These are phyloP conservation scores for Drosophila gunungcola DNA, from an alignment of 1,140 invertebrate genomes.

Conservation along the genomic window DNA sequence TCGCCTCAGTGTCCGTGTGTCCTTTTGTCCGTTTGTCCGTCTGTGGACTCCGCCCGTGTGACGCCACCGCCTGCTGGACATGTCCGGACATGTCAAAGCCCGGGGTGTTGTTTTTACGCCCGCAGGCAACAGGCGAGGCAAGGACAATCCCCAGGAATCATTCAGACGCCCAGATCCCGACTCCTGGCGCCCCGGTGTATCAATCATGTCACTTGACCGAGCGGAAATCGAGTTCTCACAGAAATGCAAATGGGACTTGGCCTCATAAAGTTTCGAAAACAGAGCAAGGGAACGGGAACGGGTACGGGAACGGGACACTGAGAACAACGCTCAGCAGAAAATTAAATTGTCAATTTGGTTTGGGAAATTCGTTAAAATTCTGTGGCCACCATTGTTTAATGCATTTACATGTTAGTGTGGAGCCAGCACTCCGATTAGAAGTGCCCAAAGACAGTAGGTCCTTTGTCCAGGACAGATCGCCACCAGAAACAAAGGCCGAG, in stretches of 20 bases:
- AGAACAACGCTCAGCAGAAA: constrained; percentile 16
- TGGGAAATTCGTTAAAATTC: constrained; percentile 68
- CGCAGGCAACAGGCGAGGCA: constrained; percentile 19
- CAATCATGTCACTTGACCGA: constrained; percentile 79
- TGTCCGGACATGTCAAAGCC: constrained; percentile 28
- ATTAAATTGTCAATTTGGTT: constrained; percentile 52
- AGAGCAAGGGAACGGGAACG: not conserved
- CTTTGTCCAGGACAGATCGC: constrained; percentile 25
- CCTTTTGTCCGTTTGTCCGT: constrained; percentile 2
- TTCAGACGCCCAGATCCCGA: constrained; percentile 8
- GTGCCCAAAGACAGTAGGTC: constrained; percentile 20
- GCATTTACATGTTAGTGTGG: constrained; percentile 56
- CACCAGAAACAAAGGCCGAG: constrained; percentile 48
- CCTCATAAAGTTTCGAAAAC: constrained; percentile 36
- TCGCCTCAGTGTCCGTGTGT: not conserved
- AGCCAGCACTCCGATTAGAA: constrained; percentile 28
- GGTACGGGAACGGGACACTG: not conserved
- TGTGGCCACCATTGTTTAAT: constrained; percentile 58
- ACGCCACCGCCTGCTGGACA: constrained; percentile 28
- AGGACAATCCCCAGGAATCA: constrained; percentile 36
- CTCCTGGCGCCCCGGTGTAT: constrained; percentile 39
- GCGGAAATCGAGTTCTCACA: constrained; percentile 72
- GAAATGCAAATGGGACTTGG: constrained; percentile 44
- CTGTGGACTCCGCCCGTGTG: constrained; percentile 25
- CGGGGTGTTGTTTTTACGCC: constrained; percentile 40